Percentiles rank a stretch among this genome's conserved stretches.
Conservation (phyloP, 2,113 vertebrate species). For the Phylloscopus whistleri region DNA sequence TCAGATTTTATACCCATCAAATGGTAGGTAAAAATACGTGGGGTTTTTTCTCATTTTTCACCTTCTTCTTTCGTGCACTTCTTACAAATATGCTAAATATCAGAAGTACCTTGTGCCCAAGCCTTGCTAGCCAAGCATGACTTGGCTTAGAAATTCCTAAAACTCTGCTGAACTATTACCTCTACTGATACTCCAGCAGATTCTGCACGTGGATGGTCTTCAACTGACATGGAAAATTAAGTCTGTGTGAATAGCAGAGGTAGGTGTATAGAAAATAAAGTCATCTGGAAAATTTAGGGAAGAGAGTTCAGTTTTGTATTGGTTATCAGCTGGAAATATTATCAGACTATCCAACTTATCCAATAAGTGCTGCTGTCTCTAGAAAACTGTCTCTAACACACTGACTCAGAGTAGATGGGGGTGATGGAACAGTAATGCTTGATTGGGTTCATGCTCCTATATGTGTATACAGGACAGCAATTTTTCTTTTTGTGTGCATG, state of each 20-base stretch:
- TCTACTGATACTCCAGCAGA: background rate
- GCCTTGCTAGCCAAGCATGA: background rate
- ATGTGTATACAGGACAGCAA: background rate
- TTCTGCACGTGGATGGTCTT: background rate
- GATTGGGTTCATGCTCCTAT: background rate
- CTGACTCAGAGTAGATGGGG: background rate
- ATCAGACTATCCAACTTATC: background rate
- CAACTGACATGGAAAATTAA: background rate
- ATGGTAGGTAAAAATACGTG: background rate
- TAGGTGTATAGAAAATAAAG: background rate
- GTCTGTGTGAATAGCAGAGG: background rate
- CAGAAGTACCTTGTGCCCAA: background rate
- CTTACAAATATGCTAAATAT: background rate
- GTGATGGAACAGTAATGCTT: background rate
- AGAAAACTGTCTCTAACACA: background rate
- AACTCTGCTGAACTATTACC: background rate
- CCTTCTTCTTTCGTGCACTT: background rate
- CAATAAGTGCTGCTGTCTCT: background rate
- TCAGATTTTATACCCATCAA: background rate
- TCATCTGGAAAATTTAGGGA: background rate
- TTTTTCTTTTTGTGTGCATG: constrained; percentile 12
- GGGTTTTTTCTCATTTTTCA: background rate
- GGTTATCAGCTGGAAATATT: background rate
- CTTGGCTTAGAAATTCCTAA: background rate
- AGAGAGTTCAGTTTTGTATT: fast-evolving